Evolutionary conservation across 2,113 vertebrate species (phyloP), one percentile per base, ranked within the genome.

Genomic region (Stigmatopora argus): DNA sequence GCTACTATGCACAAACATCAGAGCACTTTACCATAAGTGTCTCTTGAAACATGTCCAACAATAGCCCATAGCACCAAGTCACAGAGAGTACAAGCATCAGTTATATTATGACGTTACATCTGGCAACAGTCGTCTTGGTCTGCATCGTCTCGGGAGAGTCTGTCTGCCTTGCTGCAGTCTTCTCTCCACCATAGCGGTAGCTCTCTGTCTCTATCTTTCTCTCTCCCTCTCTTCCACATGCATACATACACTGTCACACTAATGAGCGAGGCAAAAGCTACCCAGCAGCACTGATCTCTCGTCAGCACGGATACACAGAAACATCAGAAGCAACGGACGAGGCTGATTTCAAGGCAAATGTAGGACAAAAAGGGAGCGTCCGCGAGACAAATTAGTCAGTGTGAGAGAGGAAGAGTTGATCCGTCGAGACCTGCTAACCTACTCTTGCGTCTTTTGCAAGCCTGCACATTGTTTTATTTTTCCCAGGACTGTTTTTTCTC

Each of bases 111-210:
- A 62, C 62, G 66, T 70, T 66, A 52, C 41, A 83, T 61, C 23
- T 57, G 61, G 52, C 57, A 51, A 77, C 78, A 78, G 55, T 77
- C 68, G 31, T 83, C 70, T 79, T 66, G 70, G 74, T 64, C 70
- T 69, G 70, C 66, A 74, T 68, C 10, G 53, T 77, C 79, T 66
- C 68, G 69, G 78, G 75, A 75, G 71, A 74, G 70, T 75, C 49
- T 77, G 71, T 73, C 71, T 77, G 72, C 74, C 79, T 82, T 81
- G 79, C 85, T 85, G 84, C 85, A 78, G 71, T 62, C 72, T 76
- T 76, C 73, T 75, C 77, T 64, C 76, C 18, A 34, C 75, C 66
- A 41, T 56, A 65, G 55, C 80, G 66, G 67, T 58, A 74, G 59
- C 67, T 62, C 64, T 49, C 69, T 31, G 64, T 8, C 70, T 7